phyloP scores from a whole-genome alignment of 2,797 vertebrate genomes.

The Cryptoprocta ferox region DNA sequence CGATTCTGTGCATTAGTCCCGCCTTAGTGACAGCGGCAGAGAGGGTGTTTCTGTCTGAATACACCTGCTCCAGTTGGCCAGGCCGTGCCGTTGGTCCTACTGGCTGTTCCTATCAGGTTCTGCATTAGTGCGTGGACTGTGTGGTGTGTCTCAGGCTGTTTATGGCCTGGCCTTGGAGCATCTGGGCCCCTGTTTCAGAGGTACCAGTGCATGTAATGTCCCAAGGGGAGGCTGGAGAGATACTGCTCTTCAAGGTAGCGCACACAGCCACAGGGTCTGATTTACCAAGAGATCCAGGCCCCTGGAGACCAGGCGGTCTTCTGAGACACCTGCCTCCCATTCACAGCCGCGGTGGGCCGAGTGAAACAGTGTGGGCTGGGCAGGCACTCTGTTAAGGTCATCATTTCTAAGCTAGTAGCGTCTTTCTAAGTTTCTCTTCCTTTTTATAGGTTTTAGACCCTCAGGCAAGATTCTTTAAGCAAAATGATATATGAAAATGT shows the following conservation, averaged over 20 bases:
- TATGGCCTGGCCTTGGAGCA: not conserved
- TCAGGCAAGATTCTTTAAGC: slow-evolving; percentile 5
- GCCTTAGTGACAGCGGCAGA: not conserved
- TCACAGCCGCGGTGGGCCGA: not conserved
- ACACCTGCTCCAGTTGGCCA: not conserved
- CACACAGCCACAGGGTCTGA: not conserved
- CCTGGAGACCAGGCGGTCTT: not conserved
- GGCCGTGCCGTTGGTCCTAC: not conserved
- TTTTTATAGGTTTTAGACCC: not conserved
- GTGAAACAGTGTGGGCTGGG: not conserved
- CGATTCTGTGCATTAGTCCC: not conserved
- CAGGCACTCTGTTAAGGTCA: slow-evolving; percentile 19
- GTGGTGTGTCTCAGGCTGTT: not conserved
- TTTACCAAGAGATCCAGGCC: not conserved
- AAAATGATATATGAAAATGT: not conserved
- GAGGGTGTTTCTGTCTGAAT: not conserved
- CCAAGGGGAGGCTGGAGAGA: not conserved
- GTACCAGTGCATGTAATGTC: not conserved
- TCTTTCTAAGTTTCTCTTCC: not conserved
- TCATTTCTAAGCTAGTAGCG: slow-evolving; percentile 36
- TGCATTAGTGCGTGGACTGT: not conserved
- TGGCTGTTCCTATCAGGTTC: not conserved
- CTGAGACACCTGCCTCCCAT: not conserved
- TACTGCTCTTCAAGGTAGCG: not conserved
- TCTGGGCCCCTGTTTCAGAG: not conserved